Conservation (phyloP, 2,888 invertebrate genomes). For the Euplexia lucipara region DNA sequence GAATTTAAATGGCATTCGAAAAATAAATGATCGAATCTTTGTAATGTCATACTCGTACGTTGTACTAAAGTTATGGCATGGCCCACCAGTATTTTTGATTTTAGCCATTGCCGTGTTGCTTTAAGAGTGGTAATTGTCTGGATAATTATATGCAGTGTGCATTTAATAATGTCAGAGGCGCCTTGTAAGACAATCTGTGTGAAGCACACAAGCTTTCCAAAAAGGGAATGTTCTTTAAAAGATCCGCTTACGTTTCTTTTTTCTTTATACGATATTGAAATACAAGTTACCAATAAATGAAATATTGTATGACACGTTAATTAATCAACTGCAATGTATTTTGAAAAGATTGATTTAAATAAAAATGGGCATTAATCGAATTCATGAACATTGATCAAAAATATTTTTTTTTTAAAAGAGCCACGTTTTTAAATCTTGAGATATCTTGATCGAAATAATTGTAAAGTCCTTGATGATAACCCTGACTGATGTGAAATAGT, state of each 20-base stretch:
- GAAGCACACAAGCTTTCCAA: conserved; percentile 34
- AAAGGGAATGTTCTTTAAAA: conserved; percentile 32
- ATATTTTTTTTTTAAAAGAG: too few species aligned
- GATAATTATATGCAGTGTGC: conserved; percentile 20
- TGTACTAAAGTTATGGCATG: conserved; percentile 26
- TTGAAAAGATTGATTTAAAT: neutral
- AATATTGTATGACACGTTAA: conserved; percentile 12
- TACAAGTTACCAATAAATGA: conserved; percentile 17
- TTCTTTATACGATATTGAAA: conserved; percentile 23
- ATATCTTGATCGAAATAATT: conserved; percentile 4
- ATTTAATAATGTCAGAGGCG: conserved; percentile 48
- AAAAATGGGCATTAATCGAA: neutral
- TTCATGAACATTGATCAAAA: neutral
- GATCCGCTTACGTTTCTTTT: conserved; percentile 11
- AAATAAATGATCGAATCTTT: conserved; percentile 41
- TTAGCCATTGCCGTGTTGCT: neutral
- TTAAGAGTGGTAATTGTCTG: conserved; percentile 38
- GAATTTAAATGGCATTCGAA: conserved; percentile 48
- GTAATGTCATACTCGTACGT: conserved; percentile 21
- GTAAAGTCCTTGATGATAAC: too few species aligned
- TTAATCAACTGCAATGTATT: conserved; percentile 15
- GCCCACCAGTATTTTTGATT: conserved; percentile 20
- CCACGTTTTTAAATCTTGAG: too few species aligned
- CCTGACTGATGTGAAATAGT: too few species aligned
- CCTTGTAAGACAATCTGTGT: conserved; percentile 37